Percentiles rank a stretch among this genome's conserved stretches.
phyloP scores from a whole-genome alignment of 2,888 invertebrate genomes.

The Drosophila greeni region DNA sequence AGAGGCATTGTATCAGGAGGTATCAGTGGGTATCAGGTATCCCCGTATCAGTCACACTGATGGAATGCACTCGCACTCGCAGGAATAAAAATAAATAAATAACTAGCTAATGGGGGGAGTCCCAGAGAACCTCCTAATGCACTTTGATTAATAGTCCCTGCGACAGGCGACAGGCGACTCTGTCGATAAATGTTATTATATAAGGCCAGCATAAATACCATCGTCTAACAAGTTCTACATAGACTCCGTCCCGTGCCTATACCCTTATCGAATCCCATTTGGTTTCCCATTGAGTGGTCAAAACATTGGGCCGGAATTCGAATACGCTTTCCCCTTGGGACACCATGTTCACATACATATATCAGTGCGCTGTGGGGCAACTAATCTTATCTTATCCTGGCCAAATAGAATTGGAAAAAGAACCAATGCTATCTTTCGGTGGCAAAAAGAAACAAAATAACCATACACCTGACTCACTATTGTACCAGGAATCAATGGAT shows the following conservation, averaged over 20 bases:
- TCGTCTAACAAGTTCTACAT: not conserved
- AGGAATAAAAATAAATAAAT: not conserved
- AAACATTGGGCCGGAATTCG: slow-evolving; percentile 2
- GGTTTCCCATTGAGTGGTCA: slow-evolving; percentile 17
- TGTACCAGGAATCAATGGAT: not conserved
- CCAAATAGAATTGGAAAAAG: slow-evolving; percentile 40
- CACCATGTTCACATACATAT: not conserved
- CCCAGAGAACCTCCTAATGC: slow-evolving; percentile 55
- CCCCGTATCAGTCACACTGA: slow-evolving; percentile 54
- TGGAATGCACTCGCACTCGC: slow-evolving; percentile 51
- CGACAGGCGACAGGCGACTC: slow-evolving; percentile 20
- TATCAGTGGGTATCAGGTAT: slow-evolving; percentile 6
- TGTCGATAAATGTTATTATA: slow-evolving; percentile 18
- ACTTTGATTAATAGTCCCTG: slow-evolving; percentile 54
- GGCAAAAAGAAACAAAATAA: slow-evolving; percentile 11
- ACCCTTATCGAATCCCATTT: slow-evolving; percentile 9
- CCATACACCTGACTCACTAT: slow-evolving; percentile 17
- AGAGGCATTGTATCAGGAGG: slow-evolving; percentile 1
- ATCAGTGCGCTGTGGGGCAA: not conserved
- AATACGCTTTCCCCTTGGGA: slow-evolving; percentile 5
- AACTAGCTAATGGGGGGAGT: not conserved
- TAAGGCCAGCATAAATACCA: slow-evolving; percentile 16
- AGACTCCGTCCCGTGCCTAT: not conserved
- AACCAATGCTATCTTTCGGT: slow-evolving; percentile 32
- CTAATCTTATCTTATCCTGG: slow-evolving; percentile 65